phyloP scores from a whole-genome alignment of 2,113 vertebrate genomes.

The Symphodus melops region DNA sequence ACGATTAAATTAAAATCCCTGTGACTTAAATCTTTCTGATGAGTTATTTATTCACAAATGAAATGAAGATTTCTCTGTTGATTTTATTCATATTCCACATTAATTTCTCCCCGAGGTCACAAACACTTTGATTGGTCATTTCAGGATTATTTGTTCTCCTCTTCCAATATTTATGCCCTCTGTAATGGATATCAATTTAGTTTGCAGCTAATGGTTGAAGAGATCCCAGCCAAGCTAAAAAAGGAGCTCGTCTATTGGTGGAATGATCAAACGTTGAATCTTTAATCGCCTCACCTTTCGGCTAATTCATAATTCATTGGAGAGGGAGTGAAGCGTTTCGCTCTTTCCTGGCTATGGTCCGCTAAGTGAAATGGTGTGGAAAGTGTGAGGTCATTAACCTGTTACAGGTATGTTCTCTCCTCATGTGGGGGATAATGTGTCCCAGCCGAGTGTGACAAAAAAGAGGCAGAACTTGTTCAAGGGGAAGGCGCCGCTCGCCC shows the following conservation, averaged over 20 bases:
- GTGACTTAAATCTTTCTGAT: slow-evolving; percentile 6
- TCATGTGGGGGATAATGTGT: slow-evolving; percentile 75
- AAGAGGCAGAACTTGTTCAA: slow-evolving; percentile 51
- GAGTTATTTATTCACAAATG: slow-evolving; percentile 47
- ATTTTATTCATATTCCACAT: slow-evolving; percentile 35
- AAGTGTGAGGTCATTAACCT: slow-evolving; percentile 84
- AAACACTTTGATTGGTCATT: slow-evolving; percentile 73
- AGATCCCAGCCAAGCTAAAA: slow-evolving; percentile 42
- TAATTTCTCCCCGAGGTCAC: slow-evolving; percentile 52
- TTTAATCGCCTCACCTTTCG: slow-evolving; percentile 80
- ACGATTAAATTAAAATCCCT: slow-evolving; percentile 19
- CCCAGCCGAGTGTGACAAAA: slow-evolving; percentile 72
- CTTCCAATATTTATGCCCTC: slow-evolving; percentile 79
- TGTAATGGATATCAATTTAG: slow-evolving; percentile 70
- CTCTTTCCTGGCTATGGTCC: slow-evolving; percentile 68
- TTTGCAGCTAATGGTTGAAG: slow-evolving; percentile 64
- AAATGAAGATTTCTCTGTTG: slow-evolving; percentile 29
- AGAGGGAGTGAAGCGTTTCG: slow-evolving; percentile 75
- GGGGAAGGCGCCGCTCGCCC: slow-evolving; percentile 9
- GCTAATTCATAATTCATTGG: slow-evolving; percentile 84
- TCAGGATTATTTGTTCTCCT: slow-evolving; percentile 75
- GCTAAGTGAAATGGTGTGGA: slow-evolving; percentile 83
- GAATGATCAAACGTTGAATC: slow-evolving; percentile 69
- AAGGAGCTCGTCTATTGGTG: slow-evolving; percentile 57
- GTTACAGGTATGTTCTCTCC: slow-evolving; percentile 76